Evolutionary conservation across 2,888 invertebrate genomes (phyloP), one percentile per base, ranked within the genome.

Genomic region (Enchytraeus crypticus): DNA sequence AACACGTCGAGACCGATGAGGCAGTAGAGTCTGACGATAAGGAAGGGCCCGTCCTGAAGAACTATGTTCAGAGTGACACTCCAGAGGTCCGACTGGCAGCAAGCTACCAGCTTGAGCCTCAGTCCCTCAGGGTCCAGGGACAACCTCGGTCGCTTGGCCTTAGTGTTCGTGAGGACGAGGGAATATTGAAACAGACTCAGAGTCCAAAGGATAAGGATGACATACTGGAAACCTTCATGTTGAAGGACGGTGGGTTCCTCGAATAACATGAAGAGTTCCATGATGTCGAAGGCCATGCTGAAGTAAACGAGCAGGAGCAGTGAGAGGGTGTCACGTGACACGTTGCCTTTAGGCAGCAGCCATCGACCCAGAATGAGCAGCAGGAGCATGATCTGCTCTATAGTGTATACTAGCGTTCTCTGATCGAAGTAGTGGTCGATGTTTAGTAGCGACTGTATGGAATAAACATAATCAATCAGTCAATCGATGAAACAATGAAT

Each of bases 31-130:
- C 78, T 68, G 5, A 77, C 60, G 3, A 64, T 61, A 5, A 81
- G 69, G 70, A 81, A 82, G 0, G 82, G 82, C 11, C 80, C 75
- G 64, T 82, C 82, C 67, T 81, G 82, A 38, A 82, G 71, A 27
- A 74, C 57, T 51, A 81, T 73, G 2, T 80, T 77, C 38, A 80
- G 71, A 5, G 80, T 45, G 26, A 82, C 77, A 27, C 80, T 79
- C 77, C 80, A 80, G 29, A 81, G 71, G 68, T 82, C 81, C 54
- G 70, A 71, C 61, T 63, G 62, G 38, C 68, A 69, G 45, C 64
- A 67, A 4, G 47, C 43, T 23, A 53, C 49, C 43, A 45, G 18
- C 32, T 54, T 53, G 49, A 53, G 53, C 1, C 49, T 21, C 2
- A 47, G 30, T 1, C 51, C 29, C 2, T 61, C 51, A n/a, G 30